Percentiles rank a stretch among this genome's conserved stretches.
phyloP scores from a whole-genome alignment of 2,797 vertebrate species.

The Silurus aristotelis region DNA sequence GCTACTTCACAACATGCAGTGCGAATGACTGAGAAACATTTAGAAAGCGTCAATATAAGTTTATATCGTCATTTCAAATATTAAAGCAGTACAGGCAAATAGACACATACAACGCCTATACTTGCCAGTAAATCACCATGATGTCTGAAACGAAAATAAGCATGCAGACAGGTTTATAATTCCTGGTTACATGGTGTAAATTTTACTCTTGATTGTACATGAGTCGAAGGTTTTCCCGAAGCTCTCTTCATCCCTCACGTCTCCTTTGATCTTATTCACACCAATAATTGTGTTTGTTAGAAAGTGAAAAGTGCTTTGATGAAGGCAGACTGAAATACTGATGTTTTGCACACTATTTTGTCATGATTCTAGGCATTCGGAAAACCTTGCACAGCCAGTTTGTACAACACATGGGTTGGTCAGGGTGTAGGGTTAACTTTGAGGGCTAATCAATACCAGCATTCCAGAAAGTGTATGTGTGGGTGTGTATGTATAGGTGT shows the following conservation, averaged over 20 bases:
- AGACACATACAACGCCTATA: background rate
- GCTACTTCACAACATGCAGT: background rate
- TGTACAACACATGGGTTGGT: slow-evolving; percentile 27
- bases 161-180: background rate
- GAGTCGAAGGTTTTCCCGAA: background rate
- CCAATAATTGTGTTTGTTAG: background rate
- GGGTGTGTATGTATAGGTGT: slow-evolving; percentile 6
- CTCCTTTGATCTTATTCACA: background rate
- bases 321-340: background rate
- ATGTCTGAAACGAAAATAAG: background rate
- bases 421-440: background rate
- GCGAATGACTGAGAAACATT: background rate
- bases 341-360: background rate
- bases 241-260: background rate
- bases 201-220: background rate
- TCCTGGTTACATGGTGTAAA: background rate
- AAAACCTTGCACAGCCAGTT: slow-evolving; percentile 4
- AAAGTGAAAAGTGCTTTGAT: slow-evolving; percentile 3
- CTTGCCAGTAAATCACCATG: background rate
- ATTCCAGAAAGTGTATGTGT: slow-evolving; percentile 27
- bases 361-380: background rate
- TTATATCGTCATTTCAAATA: background rate
- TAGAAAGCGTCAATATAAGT: background rate
- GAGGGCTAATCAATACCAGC: slow-evolving; percentile 2
- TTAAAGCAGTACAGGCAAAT: background rate